These are phyloP conservation scores for Antigone vipio DNA, from an alignment of 2,113 vertebrate species.

Conservation along the genomic window DNA sequence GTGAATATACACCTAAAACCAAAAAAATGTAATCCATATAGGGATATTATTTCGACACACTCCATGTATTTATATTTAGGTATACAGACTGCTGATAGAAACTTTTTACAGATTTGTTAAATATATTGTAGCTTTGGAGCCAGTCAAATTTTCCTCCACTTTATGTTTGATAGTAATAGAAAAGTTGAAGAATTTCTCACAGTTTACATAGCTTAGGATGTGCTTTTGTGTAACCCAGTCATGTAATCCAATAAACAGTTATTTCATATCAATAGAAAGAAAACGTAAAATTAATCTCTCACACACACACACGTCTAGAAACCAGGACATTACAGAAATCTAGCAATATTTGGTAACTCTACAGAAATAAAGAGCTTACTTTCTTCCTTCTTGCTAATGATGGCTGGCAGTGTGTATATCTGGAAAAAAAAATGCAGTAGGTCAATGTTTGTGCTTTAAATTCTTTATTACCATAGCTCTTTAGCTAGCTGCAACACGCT, in stretches of 20 bases:
- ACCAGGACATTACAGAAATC: neutral
- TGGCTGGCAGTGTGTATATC: slow-evolving; percentile 95
- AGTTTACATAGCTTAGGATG: neutral
- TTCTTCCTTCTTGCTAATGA: slow-evolving; percentile 97
- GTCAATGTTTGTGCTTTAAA: neutral
- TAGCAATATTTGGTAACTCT: neutral
- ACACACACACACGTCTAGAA: neutral
- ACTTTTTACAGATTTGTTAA: neutral
- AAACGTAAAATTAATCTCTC: neutral
- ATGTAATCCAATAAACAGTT: neutral
- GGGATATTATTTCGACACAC: neutral
- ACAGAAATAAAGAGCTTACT: slow-evolving; percentile 80
- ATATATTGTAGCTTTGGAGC: neutral
- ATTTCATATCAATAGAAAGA: neutral
- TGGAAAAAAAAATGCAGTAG: slow-evolving; percentile 56
- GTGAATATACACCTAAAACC: neutral
- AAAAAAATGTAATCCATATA: neutral
- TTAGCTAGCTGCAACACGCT: neutral
- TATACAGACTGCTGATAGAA: neutral
- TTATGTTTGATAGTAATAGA: neutral
- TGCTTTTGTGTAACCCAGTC: neutral
- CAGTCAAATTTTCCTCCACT: neutral
- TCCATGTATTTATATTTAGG: neutral
- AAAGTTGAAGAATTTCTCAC: neutral
- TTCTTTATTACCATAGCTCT: neutral